Base-by-base conservation (phyloP, 2,888 invertebrate species). In the Plusia festucae region DNA sequence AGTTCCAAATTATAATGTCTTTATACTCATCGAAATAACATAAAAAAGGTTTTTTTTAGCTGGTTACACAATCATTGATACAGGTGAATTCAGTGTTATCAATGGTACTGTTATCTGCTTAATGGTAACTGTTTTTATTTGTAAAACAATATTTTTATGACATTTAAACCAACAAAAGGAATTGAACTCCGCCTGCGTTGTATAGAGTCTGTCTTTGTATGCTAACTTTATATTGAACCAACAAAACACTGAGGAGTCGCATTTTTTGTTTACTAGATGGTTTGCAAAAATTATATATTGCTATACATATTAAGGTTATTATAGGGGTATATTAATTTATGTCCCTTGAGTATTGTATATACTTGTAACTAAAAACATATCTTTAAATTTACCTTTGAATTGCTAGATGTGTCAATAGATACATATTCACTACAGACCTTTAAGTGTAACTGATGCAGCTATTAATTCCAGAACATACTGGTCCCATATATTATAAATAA, bases 161-260 rank as follows among this genome's bases (percentile, higher is more conserved):
- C 52, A 51, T 78, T 73, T 52, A 8, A 18, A 51, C 49, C 27
- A 40, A 67, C 57, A 61, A 58, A 30, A 73, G 54, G 46, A 53
- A 59, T 76, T 56, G 40, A 56, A 60, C 56, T 34, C 2, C 5
- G 56, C 24, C 30, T 65, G 53, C 11, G 0, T 44, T 24, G 9
- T 53, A 56, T 46, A 73, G 30, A 0, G 1, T 51, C n/a, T 16
- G 67, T 46, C 73, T 78, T 73, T 73, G 78, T 78, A 62, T 78
- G 61, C 58, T 46, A 73, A 73, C 73, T 61, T 61, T 40, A 53
- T 27, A 51, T 18, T 51, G 44, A 61, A 58, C 32, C 16, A 40
- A 46, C 27, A 46, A 73, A 78, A 78, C 78, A 58, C 73, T 73
- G 18, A 15, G n/a, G 18, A 15, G n/a, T 46, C 16, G 30, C 11